These are phyloP conservation scores for Bergia puertoricense DNA, from an alignment of 92 coral and sea anemone species.

Conservation along the genomic window DNA sequence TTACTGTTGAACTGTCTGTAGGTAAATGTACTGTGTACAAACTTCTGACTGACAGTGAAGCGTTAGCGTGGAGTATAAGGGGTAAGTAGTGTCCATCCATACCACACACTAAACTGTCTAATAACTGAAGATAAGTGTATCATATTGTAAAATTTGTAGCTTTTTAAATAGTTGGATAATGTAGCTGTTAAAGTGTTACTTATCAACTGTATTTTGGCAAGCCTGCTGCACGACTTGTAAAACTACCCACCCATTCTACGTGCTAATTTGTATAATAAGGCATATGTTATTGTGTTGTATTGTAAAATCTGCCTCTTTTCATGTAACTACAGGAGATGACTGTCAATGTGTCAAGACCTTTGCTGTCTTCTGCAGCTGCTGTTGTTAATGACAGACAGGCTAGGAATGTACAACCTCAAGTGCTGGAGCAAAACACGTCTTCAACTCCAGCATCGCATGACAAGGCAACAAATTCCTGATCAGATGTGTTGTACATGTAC, in stretches of 20 bases:
- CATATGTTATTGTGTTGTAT: too few species aligned
- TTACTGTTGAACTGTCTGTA: background rate
- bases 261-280: too few species aligned
- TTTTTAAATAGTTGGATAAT: background rate
- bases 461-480: background rate
- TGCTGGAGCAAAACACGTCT: background rate
- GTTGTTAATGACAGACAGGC: background rate
- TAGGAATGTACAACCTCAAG: background rate
- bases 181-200: too few species aligned
- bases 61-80: constrained; percentile 50
- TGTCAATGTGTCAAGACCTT: too few species aligned
- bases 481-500: constrained; percentile 9
- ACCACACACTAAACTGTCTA: background rate
- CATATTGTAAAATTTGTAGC: too few species aligned
- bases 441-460: background rate
- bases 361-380: background rate
- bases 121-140: background rate
- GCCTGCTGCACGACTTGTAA: too few species aligned
- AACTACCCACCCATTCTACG: too few species aligned
- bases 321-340: too few species aligned
- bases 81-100: constrained; percentile 26
- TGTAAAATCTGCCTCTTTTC: too few species aligned
- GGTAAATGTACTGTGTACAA: constrained; percentile 63
- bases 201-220: too few species aligned
- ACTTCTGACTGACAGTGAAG: constrained; percentile 61